Evolutionary conservation across 2,113 vertebrate species (phyloP), one percentile per base, ranked within the genome.

Genomic region (Acrocephalus kingi): DNA sequence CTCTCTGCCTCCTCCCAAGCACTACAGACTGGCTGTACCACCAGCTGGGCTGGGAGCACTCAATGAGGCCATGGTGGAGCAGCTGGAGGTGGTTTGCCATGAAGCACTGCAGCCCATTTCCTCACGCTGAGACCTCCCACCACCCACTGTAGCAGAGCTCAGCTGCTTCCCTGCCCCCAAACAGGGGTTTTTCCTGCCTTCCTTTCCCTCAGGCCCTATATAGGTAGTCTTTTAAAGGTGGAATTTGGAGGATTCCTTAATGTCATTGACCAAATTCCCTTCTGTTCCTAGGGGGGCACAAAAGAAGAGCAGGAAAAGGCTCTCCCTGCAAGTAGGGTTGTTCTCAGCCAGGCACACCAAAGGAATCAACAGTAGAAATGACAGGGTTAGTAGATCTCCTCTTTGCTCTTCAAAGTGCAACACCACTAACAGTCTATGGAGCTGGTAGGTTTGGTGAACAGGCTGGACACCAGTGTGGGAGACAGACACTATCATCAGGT

Each of bases 91-190:
- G 56, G 35, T 48, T 84, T 71, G 39, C 16, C 33, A 16, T 21
- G 21, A 84, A 94, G 63, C 5, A 39, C 18, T 73, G 54, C 22
- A 73, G 58, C n/a, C 27, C 25, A 24, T 39, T 31, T 83, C 28
- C 46, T 64, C 13, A 11, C 0, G 0, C 37, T 5, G 5, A 68
- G 45, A 66, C 37, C 4, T 80, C 75, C 48, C 56, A 79, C 10
- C 24, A 54, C 51, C 7, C n/a, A 46, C 39, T 5, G 2, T 2
- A 72, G 78, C 48, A 71, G 46, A 58, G 25, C 17, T 61, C 64
- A 74, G 35, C 22, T 72, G 18, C 11, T 33, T 49, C 37, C 25
- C 31, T 81, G 56, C 49, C 46, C 56, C 12, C 27, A 19, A 71
- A 62, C 2, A 62, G 16, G 9, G 9, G 8, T 9, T 61, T 39